Evolutionary conservation across 2,797 vertebrate species (phyloP), one percentile per base, ranked within the genome.

Genomic region (Gastrophryne carolinensis): DNA sequence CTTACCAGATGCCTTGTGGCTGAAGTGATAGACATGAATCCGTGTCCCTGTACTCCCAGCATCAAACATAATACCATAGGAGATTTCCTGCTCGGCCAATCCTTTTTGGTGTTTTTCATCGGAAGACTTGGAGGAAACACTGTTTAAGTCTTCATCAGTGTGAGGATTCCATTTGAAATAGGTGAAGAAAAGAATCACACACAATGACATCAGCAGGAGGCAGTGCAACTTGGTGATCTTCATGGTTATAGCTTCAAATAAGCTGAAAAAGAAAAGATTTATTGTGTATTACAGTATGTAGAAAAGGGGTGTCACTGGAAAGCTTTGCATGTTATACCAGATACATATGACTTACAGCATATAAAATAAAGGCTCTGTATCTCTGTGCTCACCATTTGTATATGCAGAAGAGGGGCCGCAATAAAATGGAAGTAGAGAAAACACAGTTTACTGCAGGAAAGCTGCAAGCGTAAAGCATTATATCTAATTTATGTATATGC

Each of bases 31-130:
- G 79, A 99, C 37, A 10, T 98, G 97, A 76, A 99, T 83, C 30
- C 97, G 90, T 53, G 96, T 98, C 52, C 97, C 97, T 0, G 97
- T 98, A 88, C 97, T 98, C 49, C 97, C 97, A 0, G 95, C 97
- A 0, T 99, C 97, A 77, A 98, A 95, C 95, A 98, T 98, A 82
- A 98, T 91, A 9, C 95, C 94, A 5, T 95, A 98, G 82, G 91
- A 93, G 81, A 91, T 75, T 0, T 79, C 87, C 2, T 73, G 76
- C 3, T 62, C 71, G 1, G 3, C 37, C 1, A 37, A 10, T 27
- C 58, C 34, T 0, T 41, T 57, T 6, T 7, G 53, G 12, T 84
- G 84, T 10, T 57, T 79, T n/a, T 54, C 56, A 73, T 3, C 54
- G 30, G 77, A 81, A 0, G 75, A 53, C 11, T 71, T 81, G 2